Evolutionary conservation across 23 tunicate genomes (phyloP), one percentile per base, ranked within the genome.

Genomic region (Clavelina lepadiformis): DNA sequence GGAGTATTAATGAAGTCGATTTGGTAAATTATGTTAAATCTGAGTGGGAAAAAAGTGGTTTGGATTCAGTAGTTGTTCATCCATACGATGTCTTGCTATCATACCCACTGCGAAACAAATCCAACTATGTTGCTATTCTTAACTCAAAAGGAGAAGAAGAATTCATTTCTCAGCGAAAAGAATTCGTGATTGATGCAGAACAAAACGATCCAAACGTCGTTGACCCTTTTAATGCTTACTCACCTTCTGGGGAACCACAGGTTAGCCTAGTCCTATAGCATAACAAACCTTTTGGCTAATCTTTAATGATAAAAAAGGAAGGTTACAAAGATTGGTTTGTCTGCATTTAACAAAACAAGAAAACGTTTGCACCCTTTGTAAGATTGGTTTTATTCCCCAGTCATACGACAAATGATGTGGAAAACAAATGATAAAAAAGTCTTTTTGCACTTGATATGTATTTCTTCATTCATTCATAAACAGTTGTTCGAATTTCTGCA

Each of bases 221-320:
- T 21, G 76, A 85, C 63, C 94, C 94, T 13, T 85, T 85, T 54
- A 85, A 69, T 25, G 92, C 92, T 34, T 83, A 77, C 58, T 44
- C 77, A 18, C 35, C 33, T 5, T 31, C 77, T 0, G 86, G 86
- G 23, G 65, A 61, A 1, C 56, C 47, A 2, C 72, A 62, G 71
- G 86, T 80, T 58, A 41, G 0, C 25, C 27, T 35, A 22, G 5
- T 61, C n/a, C n/a, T n/a, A n/a, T n/a, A n/a, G n/a, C n/a, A n/a
- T n/a, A n/a, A n/a, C n/a, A n/a, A 54, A 7, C 61, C 21, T 7
- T 13, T 54, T 15, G 21, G 15, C 21, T 21, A 7, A 21, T 54
- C 21, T n/a, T n/a, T n/a, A n/a, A n/a, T n/a, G n/a, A n/a, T n/a
- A n/a, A n/a, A n/a, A n/a, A n/a, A n/a, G n/a, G n/a, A n/a, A n/a